Evolutionary conservation across 2,113 vertebrate species (phyloP).

Genomic region (Rhegmatorhina hoffmannsi): DNA sequence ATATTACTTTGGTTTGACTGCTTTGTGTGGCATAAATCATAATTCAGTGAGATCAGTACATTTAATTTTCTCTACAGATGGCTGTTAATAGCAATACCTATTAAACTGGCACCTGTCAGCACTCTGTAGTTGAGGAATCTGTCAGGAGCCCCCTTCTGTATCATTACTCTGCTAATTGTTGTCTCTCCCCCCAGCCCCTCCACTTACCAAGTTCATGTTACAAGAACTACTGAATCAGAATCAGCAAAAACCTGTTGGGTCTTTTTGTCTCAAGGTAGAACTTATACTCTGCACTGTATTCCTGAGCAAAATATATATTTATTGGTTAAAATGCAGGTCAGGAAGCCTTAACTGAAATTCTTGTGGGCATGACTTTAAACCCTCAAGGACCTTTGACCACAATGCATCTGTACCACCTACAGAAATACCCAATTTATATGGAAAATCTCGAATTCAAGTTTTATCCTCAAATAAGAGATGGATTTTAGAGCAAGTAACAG

Average conservation of each 20-base stretch:
- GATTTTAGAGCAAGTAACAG: background rate
- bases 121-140: slow-evolving; percentile 58
- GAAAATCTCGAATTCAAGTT: background rate
- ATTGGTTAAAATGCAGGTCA: background rate
- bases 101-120: slow-evolving; percentile 72
- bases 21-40: slow-evolving; percentile 74
- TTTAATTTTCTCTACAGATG: slow-evolving; percentile 70
- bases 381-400: background rate
- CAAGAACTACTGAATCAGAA: background rate
- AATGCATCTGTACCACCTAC: background rate
- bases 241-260: background rate
- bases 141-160: slow-evolving; percentile 14
- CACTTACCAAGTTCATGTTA: background rate
- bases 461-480: background rate
- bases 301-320: background rate
- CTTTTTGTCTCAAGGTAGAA: background rate
- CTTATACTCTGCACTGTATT: background rate
- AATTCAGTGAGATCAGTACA: slow-evolving; percentile 72
- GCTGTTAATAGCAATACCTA: slow-evolving; percentile 66
- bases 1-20: slow-evolving; percentile 75
- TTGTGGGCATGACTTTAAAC: background rate
- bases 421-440: background rate
- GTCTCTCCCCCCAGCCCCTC: background rate
- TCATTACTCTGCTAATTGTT: slow-evolving; percentile 1
- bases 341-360: background rate